phyloP scores from a whole-genome alignment of 2,888 invertebrate species.

The Meteorus cinctellus region DNA sequence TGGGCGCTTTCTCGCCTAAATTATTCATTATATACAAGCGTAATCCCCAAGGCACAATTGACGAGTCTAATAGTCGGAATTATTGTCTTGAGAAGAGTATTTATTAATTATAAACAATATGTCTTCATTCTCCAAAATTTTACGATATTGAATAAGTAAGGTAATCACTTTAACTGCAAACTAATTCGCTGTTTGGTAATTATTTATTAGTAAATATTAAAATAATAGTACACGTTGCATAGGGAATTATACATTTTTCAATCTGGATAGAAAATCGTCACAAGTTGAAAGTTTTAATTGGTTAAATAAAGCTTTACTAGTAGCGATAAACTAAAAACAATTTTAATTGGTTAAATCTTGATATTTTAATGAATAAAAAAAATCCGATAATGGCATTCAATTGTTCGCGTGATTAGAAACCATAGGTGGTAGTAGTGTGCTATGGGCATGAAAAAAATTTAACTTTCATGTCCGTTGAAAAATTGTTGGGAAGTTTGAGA shows the following conservation, averaged over 20 bases:
- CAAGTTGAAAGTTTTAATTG: too few relatives aligned
- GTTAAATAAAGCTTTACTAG: not conserved
- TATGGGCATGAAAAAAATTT: not conserved
- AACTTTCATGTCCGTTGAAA: not conserved
- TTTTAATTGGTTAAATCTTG: not conserved
- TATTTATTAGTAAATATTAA: slow-evolving; percentile 14
- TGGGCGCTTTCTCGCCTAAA: slow-evolving; percentile 62
- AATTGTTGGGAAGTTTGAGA: not conserved
- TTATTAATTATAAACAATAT: slow-evolving; percentile 23
- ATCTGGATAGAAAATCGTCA: too few relatives aligned
- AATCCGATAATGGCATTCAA: slow-evolving; percentile 4
- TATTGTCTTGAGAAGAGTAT: slow-evolving; percentile 18
- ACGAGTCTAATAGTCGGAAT: not conserved
- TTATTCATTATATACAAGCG: slow-evolving; percentile 69
- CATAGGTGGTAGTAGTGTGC: not conserved
- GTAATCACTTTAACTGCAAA: not conserved
- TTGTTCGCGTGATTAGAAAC: slow-evolving; percentile 3
- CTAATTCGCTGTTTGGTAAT: not conserved
- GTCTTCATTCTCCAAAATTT: not conserved
- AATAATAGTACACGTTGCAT: not conserved
- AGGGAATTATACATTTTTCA: not conserved
- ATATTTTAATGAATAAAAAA: not conserved
- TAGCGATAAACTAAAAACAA: not conserved
- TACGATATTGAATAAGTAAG: not conserved
- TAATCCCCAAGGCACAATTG: slow-evolving; percentile 52